These are phyloP conservation scores for Melieria crassipennis DNA, from an alignment of 2,888 invertebrate genomes.

Conservation along the genomic window DNA sequence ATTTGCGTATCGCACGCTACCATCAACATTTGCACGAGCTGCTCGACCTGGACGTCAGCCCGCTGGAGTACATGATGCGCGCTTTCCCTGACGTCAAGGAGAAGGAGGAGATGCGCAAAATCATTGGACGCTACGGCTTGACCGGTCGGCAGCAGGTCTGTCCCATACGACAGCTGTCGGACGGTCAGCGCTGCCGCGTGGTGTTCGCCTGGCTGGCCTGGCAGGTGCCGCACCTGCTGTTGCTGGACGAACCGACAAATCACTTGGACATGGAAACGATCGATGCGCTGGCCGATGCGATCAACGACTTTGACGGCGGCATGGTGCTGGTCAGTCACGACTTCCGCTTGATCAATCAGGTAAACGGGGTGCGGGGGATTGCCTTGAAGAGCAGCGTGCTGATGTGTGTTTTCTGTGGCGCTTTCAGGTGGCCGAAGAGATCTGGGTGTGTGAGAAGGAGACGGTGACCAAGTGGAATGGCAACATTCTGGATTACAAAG, in stretches of 20 bases:
- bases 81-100: conserved; percentile 97
- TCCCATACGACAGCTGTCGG: conserved; percentile 75
- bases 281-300: conserved; percentile 96
- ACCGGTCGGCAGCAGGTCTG: conserved; percentile 93
- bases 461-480: conserved; percentile 97
- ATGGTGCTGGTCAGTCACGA: conserved; percentile 99
- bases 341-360: conserved; percentile 98
- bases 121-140: conserved; percentile 97
- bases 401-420: not conserved
- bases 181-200: conserved; percentile 97
- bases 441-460: conserved; percentile 98
- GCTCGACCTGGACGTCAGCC: conserved; percentile 92
- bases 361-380: conserved; percentile 58
- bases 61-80: conserved; percentile 98
- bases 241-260: conserved; percentile 88
- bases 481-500: conserved; percentile 95
- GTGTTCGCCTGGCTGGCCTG: conserved; percentile 99
- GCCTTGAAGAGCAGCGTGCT: not conserved
- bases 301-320: conserved; percentile 97
- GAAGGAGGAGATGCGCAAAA: conserved; percentile 98
- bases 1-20: conserved; percentile 96
- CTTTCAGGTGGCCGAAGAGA: conserved; percentile 94
- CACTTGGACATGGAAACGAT: conserved; percentile 98
- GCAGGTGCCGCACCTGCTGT: conserved; percentile 94
- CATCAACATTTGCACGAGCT: conserved; percentile 99